Percentiles rank a stretch among this genome's conserved stretches.
Evolutionary conservation across 1,140 invertebrate genomes (phyloP).

Genomic region (Neodiprion lecontei): DNA sequence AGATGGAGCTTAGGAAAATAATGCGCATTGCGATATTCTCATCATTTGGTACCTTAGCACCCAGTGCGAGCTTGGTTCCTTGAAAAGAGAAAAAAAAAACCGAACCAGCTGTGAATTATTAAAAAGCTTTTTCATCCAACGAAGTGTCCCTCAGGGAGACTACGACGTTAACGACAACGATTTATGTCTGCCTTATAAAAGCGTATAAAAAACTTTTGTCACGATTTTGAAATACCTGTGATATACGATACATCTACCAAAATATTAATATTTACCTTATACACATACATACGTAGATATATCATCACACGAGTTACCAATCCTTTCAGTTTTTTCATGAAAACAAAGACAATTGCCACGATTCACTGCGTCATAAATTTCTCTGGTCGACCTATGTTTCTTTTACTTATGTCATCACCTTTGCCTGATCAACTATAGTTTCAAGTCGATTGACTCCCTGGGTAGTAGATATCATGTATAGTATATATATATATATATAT

Average conservation of each 20-base stretch:
- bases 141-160: neutral
- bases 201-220: neutral
- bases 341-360: no score
- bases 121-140: neutral
- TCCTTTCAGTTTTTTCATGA: no score
- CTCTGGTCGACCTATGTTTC: no score
- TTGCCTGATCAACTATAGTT: no score
- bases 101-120: neutral
- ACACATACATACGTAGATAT: no score
- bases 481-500: neutral
- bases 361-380: no score
- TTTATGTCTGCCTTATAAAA: neutral
- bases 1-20: neutral
- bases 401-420: no score
- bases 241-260: neutral
- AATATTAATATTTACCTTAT: neutral
- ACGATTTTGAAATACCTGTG: neutral
- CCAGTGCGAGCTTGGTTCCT: neutral
- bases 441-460: no score
- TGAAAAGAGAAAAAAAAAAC: neutral
- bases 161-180: neutral
- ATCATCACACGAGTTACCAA: no score
- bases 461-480: no score
- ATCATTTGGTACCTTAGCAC: neutral
- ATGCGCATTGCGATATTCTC: neutral